A percentile compares a stretch with the other conserved stretches of the same genome.
These are phyloP conservation scores for Lapara coniferarum DNA, from an alignment of 2,888 invertebrate genomes.

Conservation along the genomic window DNA sequence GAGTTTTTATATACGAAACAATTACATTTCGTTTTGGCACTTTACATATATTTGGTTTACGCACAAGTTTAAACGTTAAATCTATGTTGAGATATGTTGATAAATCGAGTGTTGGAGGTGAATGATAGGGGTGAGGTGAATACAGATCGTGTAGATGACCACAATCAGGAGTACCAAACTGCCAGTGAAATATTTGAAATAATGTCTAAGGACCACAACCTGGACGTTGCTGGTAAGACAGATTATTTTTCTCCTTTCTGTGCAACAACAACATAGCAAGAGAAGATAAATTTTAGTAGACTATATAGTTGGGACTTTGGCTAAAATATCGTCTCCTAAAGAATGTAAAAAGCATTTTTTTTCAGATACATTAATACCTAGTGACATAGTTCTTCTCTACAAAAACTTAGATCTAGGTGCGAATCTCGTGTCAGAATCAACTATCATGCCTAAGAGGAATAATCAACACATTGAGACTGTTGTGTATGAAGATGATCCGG, in stretches of 20 bases:
- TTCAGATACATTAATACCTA: conserved; percentile 51
- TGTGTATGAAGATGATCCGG: conserved; percentile 64
- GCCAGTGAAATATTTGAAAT: conserved; percentile 65
- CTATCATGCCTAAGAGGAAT: conserved; percentile 42
- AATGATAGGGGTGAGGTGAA: conserved; percentile 41
- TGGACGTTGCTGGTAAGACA: conserved; percentile 50
- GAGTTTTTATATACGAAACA: conserved; percentile 46
- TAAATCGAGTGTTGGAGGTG: conserved; percentile 59
- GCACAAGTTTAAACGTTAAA: conserved; percentile 47
- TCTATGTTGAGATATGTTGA: conserved; percentile 64
- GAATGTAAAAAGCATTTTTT: background rate
- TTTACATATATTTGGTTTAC: conserved; percentile 46
- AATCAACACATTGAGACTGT: conserved; percentile 73
- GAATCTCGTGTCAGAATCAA: conserved; percentile 55
- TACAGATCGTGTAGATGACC: conserved; percentile 34
- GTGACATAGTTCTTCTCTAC: conserved; percentile 70
- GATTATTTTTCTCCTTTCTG: background rate
- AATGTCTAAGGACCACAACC: conserved; percentile 57
- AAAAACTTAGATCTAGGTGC: conserved; percentile 70
- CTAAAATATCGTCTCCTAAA: no score
- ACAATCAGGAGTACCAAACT: conserved; percentile 54
- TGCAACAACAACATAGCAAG: background rate
- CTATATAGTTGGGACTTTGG: background rate
- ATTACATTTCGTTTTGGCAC: conserved; percentile 55
- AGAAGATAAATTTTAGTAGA: background rate